Percentiles rank a stretch among this genome's conserved stretches.
These are phyloP conservation scores for Achlya flavicornis DNA, from an alignment of 2,888 invertebrate genomes.

Conservation along the genomic window DNA sequence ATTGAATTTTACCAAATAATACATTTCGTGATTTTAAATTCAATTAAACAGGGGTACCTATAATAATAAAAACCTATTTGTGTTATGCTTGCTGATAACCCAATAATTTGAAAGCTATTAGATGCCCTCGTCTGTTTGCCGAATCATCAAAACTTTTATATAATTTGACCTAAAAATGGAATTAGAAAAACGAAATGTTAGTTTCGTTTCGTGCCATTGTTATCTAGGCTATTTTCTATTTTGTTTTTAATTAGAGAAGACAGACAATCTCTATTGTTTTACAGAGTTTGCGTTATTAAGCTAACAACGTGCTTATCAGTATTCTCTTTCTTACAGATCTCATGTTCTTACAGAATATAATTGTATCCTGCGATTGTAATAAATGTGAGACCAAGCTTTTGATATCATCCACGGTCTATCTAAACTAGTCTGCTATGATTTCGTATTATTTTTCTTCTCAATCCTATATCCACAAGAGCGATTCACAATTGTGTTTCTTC, in stretches of 20 bases:
- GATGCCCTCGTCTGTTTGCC: neutral
- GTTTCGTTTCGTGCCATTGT: neutral
- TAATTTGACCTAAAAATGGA: neutral
- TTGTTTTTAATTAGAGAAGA: neutral
- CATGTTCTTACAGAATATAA: constrained; percentile 9
- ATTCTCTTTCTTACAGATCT: neutral
- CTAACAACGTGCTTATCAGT: constrained; percentile 1
- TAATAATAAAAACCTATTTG: neutral
- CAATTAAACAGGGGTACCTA: too few species aligned
- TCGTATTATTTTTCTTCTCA: neutral
- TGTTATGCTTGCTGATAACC: too few species aligned
- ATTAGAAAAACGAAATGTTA: neutral
- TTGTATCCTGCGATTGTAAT: neutral
- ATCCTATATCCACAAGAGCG: neutral
- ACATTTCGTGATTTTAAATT: too few species aligned
- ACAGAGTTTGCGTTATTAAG: neutral
- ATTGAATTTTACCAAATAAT: neutral
- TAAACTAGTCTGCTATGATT: neutral
- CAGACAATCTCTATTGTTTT: constrained; percentile 3
- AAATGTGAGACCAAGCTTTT: constrained; percentile 2
- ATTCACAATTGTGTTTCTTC: neutral
- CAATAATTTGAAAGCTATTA: too few species aligned
- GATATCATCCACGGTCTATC: neutral
- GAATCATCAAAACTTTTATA: neutral
- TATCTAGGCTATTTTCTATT: neutral